These are phyloP conservation scores for Protosalanx chinensis DNA, from an alignment of 2,797 vertebrate species.

Conservation along the genomic window DNA sequence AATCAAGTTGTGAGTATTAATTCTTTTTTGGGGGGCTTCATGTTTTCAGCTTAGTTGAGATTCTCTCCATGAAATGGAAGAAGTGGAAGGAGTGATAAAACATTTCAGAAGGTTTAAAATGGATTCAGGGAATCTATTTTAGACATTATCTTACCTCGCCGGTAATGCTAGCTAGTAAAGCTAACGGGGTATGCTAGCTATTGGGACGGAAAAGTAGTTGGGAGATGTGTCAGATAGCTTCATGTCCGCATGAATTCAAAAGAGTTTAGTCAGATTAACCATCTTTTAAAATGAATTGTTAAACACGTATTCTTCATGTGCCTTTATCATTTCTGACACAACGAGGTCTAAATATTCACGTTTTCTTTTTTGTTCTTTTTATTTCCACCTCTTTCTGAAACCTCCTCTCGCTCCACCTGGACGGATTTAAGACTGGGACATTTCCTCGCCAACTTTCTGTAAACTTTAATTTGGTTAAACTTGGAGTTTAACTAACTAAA, in stretches of 20 bases:
- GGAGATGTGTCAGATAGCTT: slow-evolving; percentile 45
- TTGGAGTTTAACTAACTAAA: slow-evolving; percentile 67
- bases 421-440: slow-evolving; percentile 52
- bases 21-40: slow-evolving; percentile 38
- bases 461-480: slow-evolving; percentile 68
- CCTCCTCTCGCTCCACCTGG: slow-evolving; percentile 44
- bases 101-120: background rate
- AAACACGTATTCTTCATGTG: background rate
- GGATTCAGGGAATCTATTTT: slow-evolving; percentile 7
- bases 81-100: background rate
- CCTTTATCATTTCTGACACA: background rate
- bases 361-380: slow-evolving; percentile 62
- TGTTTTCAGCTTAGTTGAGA: background rate
- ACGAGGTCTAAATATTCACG: slow-evolving; percentile 53
- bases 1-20: slow-evolving; percentile 70
- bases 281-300: background rate
- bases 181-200: slow-evolving; percentile 69
- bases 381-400: slow-evolving; percentile 43
- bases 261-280: background rate
- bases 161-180: slow-evolving; percentile 50
- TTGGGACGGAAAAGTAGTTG: slow-evolving; percentile 52
- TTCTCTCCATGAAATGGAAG: background rate
- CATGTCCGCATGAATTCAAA: slow-evolving; percentile 28
- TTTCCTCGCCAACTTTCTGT: slow-evolving; percentile 22
- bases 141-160: slow-evolving; percentile 41